These are phyloP conservation scores for Tetheella fluctuosa DNA, from an alignment of 2,888 invertebrate genomes.

Conservation along the genomic window DNA sequence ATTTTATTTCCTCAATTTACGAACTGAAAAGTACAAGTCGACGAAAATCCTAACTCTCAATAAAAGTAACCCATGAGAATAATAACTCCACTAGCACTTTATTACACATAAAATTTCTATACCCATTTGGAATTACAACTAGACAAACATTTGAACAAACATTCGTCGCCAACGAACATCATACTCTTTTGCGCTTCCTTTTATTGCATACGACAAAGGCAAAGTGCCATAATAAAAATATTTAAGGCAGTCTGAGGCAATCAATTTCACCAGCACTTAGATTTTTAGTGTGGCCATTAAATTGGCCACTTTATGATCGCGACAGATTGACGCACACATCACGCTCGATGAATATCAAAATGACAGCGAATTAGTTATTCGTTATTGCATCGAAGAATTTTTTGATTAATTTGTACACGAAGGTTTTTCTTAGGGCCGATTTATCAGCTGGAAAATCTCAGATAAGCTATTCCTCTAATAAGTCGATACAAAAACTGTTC, in stretches of 20 bases:
- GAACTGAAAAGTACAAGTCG: not conserved
- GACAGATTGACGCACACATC: slow-evolving; percentile 42
- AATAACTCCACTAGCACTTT: not conserved
- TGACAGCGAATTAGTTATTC: not conserved
- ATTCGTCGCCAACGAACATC: slow-evolving; percentile 18
- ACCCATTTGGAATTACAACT: slow-evolving; percentile 17
- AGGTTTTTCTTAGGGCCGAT: too few relatives aligned
- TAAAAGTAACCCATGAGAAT: slow-evolving; percentile 11
- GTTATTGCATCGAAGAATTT: not conserved
- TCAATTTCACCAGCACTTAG: slow-evolving; percentile 55
- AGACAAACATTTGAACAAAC: slow-evolving; percentile 15
- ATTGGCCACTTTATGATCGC: slow-evolving; percentile 33
- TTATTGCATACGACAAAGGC: slow-evolving; percentile 24
- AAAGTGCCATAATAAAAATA: slow-evolving; percentile 52
- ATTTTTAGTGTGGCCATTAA: slow-evolving; percentile 52
- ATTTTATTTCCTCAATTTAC: slow-evolving; percentile 5
- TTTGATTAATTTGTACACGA: not conserved
- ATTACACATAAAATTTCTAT: slow-evolving; percentile 17
- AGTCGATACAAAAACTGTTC: too few relatives aligned
- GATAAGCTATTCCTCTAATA: too few relatives aligned
- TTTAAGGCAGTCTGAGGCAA: slow-evolving; percentile 52
- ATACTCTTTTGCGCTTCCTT: slow-evolving; percentile 31
- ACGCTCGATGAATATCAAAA: slow-evolving; percentile 26
- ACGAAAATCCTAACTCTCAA: not conserved
- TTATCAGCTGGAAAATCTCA: too few relatives aligned